Evolutionary conservation across 2,797 vertebrate species (phyloP), one percentile per base, ranked within the genome.

Genomic region (Emys orbicularis): DNA sequence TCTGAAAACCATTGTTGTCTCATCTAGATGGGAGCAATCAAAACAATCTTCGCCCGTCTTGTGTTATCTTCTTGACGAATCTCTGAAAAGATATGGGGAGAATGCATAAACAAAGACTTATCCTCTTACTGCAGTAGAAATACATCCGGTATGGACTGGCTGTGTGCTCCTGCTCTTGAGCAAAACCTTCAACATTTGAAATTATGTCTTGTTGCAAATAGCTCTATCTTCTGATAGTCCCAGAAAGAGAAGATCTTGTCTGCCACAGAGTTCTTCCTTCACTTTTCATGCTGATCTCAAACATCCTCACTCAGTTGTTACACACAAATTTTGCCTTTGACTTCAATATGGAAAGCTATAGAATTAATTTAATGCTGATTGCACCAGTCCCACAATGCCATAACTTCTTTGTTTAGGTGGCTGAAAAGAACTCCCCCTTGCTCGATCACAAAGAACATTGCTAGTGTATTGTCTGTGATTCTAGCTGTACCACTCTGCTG

Each of bases 11-110:
- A 25, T 74, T 0, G 0, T 27, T 81, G 79, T 92, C 84, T 25
- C 4, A 76, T 81, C 90, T 76, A 89, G 74, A 74, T 56, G 76
- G 85, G 65, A 88, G 93, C 84, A 90, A 86, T 74, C 19, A 83
- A 84, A 50, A 81, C 68, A 72, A 41, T 61, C 29, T 61, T 61
- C 6, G 1, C 7, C 61, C 47, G 47, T 13, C 52, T 9, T 50
- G 5, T 57, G 27, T 79, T 90, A 81, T 87, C 31, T 61, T 90
- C 31, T 74, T 77, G 74, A 41, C 3, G n/a, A 92, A 80, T 31
- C 87, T 72, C 27, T 81, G 56, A 68, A 84, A 34, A 5, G 79
- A 87, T 95, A 76, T 5, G 74, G 52, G 68, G 84, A 68, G 53
- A 88, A 77, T 37, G 4, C 18, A 54, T 68, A 93, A 12, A 12